Conservation (phyloP, 2,113 vertebrate genomes). For the Ptychochromis oligacanthus region DNA sequence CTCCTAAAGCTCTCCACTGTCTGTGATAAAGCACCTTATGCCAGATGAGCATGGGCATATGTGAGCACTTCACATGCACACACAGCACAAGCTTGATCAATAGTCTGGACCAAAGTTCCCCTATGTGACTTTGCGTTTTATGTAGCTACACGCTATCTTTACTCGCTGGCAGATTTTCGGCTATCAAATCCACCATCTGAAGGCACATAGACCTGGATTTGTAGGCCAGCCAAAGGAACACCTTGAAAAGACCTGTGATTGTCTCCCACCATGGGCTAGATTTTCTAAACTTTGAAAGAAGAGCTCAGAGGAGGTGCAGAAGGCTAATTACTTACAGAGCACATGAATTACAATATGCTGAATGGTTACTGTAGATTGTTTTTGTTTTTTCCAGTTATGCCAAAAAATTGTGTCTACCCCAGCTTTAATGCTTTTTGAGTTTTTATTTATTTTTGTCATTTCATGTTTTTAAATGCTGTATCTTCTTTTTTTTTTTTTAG, state of each 20-base stretch:
- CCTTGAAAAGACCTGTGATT: neutral
- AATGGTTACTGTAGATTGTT: neutral
- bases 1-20: neutral
- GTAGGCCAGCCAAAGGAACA: neutral
- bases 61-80: too few species aligned
- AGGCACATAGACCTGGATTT: neutral
- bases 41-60: too few species aligned
- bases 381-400: neutral
- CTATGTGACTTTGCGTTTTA: neutral
- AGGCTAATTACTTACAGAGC: neutral
- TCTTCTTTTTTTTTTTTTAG: neutral
- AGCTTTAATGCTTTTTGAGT: neutral
- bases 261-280: neutral
- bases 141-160: neutral
- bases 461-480: constrained; percentile 9
- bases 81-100: neutral
- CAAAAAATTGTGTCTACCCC: neutral
- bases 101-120: neutral
- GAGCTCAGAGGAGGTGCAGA: neutral
- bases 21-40: neutral
- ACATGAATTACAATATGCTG: neutral
- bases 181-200: neutral
- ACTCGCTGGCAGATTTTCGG: neutral
- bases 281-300: neutral
- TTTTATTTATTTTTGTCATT: constrained; percentile 12